Evolutionary conservation across 1,140 invertebrate species (phyloP).

Genomic region (Ladona fulva): DNA sequence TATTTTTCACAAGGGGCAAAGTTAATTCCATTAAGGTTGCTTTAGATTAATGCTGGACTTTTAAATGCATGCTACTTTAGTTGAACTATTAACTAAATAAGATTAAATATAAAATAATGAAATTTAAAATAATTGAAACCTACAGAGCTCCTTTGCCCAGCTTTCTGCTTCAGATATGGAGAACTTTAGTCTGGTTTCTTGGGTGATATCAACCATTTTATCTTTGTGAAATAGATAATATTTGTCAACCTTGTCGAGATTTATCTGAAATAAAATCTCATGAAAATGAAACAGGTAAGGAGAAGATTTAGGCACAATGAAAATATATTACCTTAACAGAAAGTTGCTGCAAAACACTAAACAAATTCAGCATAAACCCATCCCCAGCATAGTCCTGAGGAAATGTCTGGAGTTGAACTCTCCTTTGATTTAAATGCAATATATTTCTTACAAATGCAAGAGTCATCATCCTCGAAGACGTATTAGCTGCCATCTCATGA

Average conservation of each 20-base stretch:
- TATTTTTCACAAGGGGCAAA: too few relatives aligned
- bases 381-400: constrained; percentile 53
- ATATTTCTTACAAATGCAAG: neutral
- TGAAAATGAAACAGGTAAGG: constrained; percentile 21
- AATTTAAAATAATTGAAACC: constrained; percentile 35
- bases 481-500: neutral
- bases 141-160: constrained; percentile 60
- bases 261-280: constrained; percentile 37
- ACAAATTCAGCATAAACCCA: constrained; percentile 89
- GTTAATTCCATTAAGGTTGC: too few relatives aligned
- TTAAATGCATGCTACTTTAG: too few relatives aligned
- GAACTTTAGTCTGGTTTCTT: constrained; percentile 77
- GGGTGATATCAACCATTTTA: constrained; percentile 63
- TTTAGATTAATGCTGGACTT: too few relatives aligned
- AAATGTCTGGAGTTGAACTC: neutral
- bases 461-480: neutral
- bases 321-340: constrained; percentile 55
- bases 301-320: neutral
- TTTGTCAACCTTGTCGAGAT: constrained; percentile 72
- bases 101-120: too few relatives aligned
- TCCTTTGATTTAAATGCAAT: neutral
- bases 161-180: constrained; percentile 67
- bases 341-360: constrained; percentile 80
- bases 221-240: constrained; percentile 80
- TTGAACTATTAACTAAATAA: too few relatives aligned